Percentiles rank a stretch among this genome's conserved stretches.
Conservation (phyloP, 2,888 invertebrate species). For the Himalopsyche japonica region DNA sequence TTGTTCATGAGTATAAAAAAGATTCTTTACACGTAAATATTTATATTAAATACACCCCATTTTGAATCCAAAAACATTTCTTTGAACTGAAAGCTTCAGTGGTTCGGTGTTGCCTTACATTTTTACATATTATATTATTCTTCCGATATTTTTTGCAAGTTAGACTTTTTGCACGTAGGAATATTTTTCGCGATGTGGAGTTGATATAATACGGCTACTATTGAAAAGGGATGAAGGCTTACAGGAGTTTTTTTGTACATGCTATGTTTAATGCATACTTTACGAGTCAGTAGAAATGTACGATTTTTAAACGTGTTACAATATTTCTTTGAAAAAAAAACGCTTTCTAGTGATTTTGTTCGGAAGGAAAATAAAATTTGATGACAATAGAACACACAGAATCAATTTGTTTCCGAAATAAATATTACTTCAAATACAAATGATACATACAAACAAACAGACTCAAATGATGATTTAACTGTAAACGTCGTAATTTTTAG, state of each 20-base stretch:
- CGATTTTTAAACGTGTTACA: neutral
- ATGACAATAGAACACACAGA: no score
- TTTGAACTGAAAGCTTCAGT: neutral
- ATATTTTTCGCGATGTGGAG: neutral
- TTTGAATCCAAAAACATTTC: neutral
- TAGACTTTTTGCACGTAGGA: neutral
- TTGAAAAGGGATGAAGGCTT: neutral
- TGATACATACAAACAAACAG: no score
- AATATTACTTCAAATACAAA: no score
- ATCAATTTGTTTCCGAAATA: no score
- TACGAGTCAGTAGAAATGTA: neutral
- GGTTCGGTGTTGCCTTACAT: neutral
- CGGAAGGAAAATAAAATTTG: no score
- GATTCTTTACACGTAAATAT: neutral
- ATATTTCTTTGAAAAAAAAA: neutral
- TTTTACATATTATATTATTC: neutral
- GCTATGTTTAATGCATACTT: neutral
- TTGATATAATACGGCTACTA: neutral
- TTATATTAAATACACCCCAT: neutral
- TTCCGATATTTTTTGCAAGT: neutral
- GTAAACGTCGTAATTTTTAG: no score
- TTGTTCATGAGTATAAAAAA: no score
- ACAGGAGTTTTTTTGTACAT: neutral
- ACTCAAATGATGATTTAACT: no score
- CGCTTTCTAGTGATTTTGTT: no score